Conservation (phyloP, 2,888 invertebrate species). For the Epinotia ramella region DNA sequence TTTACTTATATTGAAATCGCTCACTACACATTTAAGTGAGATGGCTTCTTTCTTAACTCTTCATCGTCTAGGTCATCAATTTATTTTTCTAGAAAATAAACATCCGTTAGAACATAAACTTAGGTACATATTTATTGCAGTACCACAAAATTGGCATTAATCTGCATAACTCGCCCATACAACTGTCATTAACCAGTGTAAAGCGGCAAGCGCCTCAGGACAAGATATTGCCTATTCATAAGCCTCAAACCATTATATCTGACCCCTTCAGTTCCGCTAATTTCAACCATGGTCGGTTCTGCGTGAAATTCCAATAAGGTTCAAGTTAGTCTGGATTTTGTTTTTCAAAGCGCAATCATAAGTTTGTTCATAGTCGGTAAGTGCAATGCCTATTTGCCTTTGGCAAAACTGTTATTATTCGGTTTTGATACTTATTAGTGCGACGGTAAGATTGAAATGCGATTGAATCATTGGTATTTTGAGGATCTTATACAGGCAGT, state of each 20-base stretch:
- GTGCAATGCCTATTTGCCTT: conserved; percentile 52
- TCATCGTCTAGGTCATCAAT: conserved; percentile 24
- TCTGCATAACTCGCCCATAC: conserved; percentile 71
- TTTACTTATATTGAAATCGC: conserved; percentile 1
- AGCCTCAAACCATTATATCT: conserved; percentile 48
- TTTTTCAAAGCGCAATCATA: conserved; percentile 41
- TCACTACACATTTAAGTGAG: neutral
- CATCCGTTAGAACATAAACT: conserved; percentile 44
- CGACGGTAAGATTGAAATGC: conserved; percentile 8
- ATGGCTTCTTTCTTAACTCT: conserved; percentile 25
- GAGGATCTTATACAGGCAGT: conserved; percentile 58
- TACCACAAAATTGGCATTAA: conserved; percentile 70
- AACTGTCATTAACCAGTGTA: conserved; percentile 73
- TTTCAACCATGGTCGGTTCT: conserved; percentile 2
- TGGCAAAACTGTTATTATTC: conserved; percentile 43
- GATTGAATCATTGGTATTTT: conserved; percentile 16
- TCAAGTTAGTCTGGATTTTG: conserved; percentile 28
- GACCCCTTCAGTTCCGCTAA: conserved; percentile 20
- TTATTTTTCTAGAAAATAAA: conserved; percentile 41
- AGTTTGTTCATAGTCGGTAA: conserved; percentile 41
- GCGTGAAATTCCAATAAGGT: conserved; percentile 35
- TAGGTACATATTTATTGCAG: conserved; percentile 51
- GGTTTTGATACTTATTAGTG: conserved; percentile 44
- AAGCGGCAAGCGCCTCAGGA: conserved; percentile 69
- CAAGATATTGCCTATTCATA: conserved; percentile 76